Base-by-base conservation (phyloP, 2,113 vertebrate genomes). In the Pelecanus crispus region DNA sequence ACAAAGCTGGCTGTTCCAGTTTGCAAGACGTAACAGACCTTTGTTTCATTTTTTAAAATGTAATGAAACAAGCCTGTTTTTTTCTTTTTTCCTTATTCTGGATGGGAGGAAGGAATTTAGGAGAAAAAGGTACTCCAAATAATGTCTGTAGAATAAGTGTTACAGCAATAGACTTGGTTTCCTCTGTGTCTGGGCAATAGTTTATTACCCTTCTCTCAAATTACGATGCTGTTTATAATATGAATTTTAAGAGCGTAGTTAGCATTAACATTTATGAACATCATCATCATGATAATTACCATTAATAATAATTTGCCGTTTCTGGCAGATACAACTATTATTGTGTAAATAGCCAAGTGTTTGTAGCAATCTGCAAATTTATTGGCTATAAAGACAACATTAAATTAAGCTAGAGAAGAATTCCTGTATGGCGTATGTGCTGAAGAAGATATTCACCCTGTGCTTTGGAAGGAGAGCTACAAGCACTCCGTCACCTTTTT, bases 401-500 rank as follows among this genome's bases (percentile, higher is more conserved):
- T 66, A 79, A 94, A 87, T 92, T 29, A 83, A 83, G 59, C 63
- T 36, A 36, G 67, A 52, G 79, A 63, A 90, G 71, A 86, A 88
- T 90, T 94, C 79, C 66, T 94, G 4, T 44, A 17, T 73, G 74
- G 81, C 31, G 0, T 86, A 28, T 90, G 80, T 67, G 74, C 18
- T 40, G 93, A 81, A 73, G 94, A 96, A 85, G 71, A 85, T 67
- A 83, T 84, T 80, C 16, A 73, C 66, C 58, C 87, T 44, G 13
- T 70, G 81, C 52, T 65, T 73, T 93, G 94, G 74, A 95, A 88
- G 90, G 66, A 90, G 82, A 85, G 61, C 92, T 96, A 59, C 78
- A 90, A 95, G 75, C 89, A 66, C 96, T 95, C 87, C 87, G 63
- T 72, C 81, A 90, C 86, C 96, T 91, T 87, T 95, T 96, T 92